These are phyloP conservation scores for Linhomoeus sp. DNA, from an alignment of 2,888 invertebrate genomes.

Conservation along the genomic window DNA sequence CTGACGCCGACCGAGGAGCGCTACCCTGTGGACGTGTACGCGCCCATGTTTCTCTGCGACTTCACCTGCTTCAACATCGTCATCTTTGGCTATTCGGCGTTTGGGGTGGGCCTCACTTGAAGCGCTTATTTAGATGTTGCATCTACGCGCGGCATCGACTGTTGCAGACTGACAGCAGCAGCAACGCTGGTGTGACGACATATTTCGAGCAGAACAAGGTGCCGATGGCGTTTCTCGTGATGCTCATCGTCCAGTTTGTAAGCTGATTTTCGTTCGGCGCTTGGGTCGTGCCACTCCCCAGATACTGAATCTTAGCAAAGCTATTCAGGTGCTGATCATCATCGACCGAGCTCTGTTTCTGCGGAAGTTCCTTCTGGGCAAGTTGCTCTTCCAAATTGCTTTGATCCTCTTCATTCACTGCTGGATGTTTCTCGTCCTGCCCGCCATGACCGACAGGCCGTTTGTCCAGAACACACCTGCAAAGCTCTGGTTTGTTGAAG, in stretches of 20 bases:
- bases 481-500: constrained; percentile 8
- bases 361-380: constrained; percentile 67
- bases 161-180: constrained; percentile 43
- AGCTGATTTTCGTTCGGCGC: no score
- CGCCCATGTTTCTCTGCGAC: constrained; percentile 92
- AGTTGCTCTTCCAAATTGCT: constrained; percentile 56
- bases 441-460: constrained; percentile 68
- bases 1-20: constrained; percentile 36
- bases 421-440: constrained; percentile 90
- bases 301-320: no score
- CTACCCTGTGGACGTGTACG: constrained; percentile 68
- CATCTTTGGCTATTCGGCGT: constrained; percentile 82
- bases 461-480: constrained; percentile 47
- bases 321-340: constrained; percentile 49
- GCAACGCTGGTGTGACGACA: constrained; percentile 63
- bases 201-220: constrained; percentile 80
- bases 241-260: constrained; percentile 72
- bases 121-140: no score
- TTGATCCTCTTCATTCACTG: constrained; percentile 73
- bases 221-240: constrained; percentile 76
- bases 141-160: no score
- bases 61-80: constrained; percentile 89
- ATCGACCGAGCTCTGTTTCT: constrained; percentile 83
- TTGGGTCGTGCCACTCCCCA: no score
- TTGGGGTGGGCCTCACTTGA: constrained; percentile 59